phyloP scores from a whole-genome alignment of 2,797 vertebrate species.

The Darevskia nairensis region DNA sequence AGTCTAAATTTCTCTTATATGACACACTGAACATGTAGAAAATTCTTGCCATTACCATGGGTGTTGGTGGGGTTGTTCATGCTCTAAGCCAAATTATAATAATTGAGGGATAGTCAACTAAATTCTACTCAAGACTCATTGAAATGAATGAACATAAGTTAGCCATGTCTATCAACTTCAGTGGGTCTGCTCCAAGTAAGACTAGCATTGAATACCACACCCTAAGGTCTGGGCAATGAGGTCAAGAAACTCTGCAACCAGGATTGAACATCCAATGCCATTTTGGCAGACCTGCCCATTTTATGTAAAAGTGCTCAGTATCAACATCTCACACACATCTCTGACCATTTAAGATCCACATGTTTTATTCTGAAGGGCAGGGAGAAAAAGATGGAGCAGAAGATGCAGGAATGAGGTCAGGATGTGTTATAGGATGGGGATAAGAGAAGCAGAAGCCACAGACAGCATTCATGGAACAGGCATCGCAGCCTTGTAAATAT shows the following conservation, averaged over 20 bases:
- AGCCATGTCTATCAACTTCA: no score
- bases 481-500: no score
- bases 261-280: not conserved
- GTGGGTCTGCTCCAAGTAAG: no score
- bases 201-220: no score
- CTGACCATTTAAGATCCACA: no score
- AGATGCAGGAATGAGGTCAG: not conserved
- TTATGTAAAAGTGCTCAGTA: not conserved
- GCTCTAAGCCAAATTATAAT: not conserved
- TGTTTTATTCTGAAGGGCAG: not conserved
- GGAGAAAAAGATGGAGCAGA: no score
- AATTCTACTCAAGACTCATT: no score
- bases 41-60: not conserved
- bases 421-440: no score
- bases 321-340: no score
- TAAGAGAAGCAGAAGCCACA: not conserved
- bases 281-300: not conserved
- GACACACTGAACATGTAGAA: not conserved
- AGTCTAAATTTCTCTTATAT: not conserved
- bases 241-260: not conserved
- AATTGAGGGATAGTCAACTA: no score
- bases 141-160: no score
- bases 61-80: not conserved
- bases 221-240: no score
- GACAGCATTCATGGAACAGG: not conserved